These are phyloP conservation scores for Mola mola DNA, from an alignment of 2,113 vertebrate genomes.

Conservation along the genomic window DNA sequence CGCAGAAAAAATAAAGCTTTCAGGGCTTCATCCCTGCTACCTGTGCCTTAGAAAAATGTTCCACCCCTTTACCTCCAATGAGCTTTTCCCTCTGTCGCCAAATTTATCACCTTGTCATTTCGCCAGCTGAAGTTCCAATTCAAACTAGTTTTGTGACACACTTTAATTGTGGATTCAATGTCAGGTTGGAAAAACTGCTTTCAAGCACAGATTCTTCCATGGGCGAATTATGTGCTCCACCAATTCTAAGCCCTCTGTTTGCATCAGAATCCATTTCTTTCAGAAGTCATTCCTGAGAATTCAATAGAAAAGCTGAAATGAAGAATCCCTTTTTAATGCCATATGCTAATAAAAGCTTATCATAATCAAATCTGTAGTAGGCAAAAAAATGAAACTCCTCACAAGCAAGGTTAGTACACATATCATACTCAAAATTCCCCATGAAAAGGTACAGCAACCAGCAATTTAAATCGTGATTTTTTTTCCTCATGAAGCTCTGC, in stretches of 20 bases:
- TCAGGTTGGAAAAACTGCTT: constrained; percentile 75
- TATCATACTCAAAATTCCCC: constrained; percentile 80
- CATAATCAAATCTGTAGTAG: constrained; percentile 79
- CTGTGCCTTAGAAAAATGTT: constrained; percentile 63
- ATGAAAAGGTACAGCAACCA: constrained; percentile 51
- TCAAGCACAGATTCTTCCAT: constrained; percentile 78
- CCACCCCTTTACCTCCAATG: constrained; percentile 72
- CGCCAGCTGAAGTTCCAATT: constrained; percentile 77
- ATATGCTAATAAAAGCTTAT: constrained; percentile 78
- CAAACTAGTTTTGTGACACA: constrained; percentile 77
- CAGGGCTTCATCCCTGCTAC: constrained; percentile 54
- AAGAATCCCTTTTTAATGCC: constrained; percentile 71
- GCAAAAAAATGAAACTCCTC: constrained; percentile 90
- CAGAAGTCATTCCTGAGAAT: constrained; percentile 69
- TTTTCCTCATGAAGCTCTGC: constrained; percentile 60
- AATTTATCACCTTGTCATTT: constrained; percentile 74
- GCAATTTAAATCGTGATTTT: constrained; percentile 48
- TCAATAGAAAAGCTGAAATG: constrained; percentile 77
- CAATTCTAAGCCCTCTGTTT: constrained; percentile 79
- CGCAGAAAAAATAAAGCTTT: constrained; percentile 43
- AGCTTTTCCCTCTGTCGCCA: constrained; percentile 64
- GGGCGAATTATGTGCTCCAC: constrained; percentile 79
- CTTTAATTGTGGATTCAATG: constrained; percentile 80
- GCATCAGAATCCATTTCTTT: constrained; percentile 71
- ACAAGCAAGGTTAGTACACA: constrained; percentile 84